phyloP scores from a whole-genome alignment of 2,888 invertebrate genomes.

The Drosophila histrio region DNA sequence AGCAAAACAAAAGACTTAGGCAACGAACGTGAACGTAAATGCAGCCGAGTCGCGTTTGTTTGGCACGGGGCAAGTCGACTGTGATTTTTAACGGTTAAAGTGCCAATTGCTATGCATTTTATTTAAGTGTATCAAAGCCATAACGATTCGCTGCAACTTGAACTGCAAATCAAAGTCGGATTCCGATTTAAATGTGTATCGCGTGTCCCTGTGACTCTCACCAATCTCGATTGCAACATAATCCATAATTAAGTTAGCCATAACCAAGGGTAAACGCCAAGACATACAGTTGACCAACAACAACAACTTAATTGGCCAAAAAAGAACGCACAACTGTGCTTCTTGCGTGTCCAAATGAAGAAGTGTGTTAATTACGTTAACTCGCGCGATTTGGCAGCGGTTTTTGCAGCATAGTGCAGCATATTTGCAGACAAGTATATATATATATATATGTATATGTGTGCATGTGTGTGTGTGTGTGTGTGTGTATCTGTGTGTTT shows the following conservation, averaged over 20 bases:
- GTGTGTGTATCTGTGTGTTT: slow-evolving; percentile 4
- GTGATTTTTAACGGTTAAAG: slow-evolving; percentile 65
- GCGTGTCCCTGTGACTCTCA: slow-evolving; percentile 16
- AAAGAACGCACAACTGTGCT: slow-evolving; percentile 20
- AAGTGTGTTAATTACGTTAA: slow-evolving; percentile 67
- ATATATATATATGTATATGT: not conserved
- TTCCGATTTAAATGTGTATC: not conserved
- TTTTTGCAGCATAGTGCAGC: slow-evolving; percentile 7
- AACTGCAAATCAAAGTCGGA: not conserved
- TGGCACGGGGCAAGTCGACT: slow-evolving; percentile 44
- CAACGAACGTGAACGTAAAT: slow-evolving; percentile 63
- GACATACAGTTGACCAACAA: slow-evolving; percentile 23
- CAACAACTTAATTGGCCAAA: slow-evolving; percentile 48
- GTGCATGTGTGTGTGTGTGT: not conserved
- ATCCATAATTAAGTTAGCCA: slow-evolving; percentile 38
- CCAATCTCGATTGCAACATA: slow-evolving; percentile 44
- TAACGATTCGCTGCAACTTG: slow-evolving; percentile 1
- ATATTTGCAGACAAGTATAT: slow-evolving; percentile 19
- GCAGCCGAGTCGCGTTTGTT: slow-evolving; percentile 12
- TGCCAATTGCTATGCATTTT: slow-evolving; percentile 57
- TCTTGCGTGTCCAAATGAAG: slow-evolving; percentile 52
- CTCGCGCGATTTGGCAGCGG: slow-evolving; percentile 22
- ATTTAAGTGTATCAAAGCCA: slow-evolving; percentile 20
- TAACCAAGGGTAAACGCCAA: slow-evolving; percentile 52
- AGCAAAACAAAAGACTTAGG: slow-evolving; percentile 71